Percentiles rank a stretch among this genome's conserved stretches.
Conservation (phyloP, 2,797 vertebrate species). For the Telmatherina bonti region DNA sequence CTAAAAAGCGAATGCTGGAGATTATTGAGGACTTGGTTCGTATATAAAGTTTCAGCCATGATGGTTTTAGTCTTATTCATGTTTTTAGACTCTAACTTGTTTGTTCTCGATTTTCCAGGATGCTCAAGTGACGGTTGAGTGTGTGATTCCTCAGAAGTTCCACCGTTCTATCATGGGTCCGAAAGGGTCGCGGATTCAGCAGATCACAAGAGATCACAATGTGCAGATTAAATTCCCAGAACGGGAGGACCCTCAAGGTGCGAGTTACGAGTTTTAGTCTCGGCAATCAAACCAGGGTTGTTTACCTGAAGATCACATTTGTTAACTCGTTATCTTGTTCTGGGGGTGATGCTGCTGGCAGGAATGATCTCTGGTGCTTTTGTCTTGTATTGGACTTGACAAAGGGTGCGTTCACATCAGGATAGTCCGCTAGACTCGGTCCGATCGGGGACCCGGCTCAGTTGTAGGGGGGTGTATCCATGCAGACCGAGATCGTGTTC, state of each 20-base stretch:
- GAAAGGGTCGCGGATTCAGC: conserved; percentile 96
- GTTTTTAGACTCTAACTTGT: not conserved
- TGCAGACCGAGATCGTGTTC: no score
- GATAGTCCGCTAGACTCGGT: no score
- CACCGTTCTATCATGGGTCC: conserved; percentile 99
- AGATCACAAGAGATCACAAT: conserved; percentile 94
- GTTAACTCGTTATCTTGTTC: no score
- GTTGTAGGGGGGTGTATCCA: no score
- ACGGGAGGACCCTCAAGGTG: conserved; percentile 89
- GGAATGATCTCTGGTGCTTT: no score
- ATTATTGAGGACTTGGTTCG: conserved; percentile 96
- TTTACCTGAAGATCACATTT: no score
- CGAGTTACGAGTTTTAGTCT: not conserved
- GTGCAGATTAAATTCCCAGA: conserved; percentile 99
- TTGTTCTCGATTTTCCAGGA: conserved; percentile 80
- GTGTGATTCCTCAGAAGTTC: conserved; percentile 93
- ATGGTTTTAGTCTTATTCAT: not conserved
- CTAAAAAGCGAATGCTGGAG: conserved; percentile 96
- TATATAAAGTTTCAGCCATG: conserved; percentile 10
- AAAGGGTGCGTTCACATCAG: no score
- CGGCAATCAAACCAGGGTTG: no score
- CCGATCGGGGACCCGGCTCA: no score
- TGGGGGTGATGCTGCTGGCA: no score
- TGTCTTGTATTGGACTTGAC: no score
- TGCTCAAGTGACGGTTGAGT: conserved; percentile 96